These are phyloP conservation scores for Drosophila yooni DNA, from an alignment of 2,888 invertebrate genomes.

Conservation along the genomic window DNA sequence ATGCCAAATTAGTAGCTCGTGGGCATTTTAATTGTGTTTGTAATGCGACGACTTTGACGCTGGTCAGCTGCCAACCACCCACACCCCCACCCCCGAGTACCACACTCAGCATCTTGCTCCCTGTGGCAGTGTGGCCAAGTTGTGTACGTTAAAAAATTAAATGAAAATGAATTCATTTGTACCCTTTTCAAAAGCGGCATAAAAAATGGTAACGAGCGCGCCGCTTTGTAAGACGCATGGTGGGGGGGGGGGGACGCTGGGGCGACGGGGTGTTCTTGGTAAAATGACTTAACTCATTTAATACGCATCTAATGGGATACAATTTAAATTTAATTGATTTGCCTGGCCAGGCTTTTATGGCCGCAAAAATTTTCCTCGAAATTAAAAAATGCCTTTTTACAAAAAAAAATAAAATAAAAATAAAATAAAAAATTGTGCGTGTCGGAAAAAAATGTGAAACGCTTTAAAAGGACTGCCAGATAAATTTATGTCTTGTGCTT, in stretches of 20 bases:
- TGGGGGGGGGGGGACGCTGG: too few species aligned
- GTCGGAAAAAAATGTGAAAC: constrained; percentile 47
- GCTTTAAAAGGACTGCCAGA: constrained; percentile 62
- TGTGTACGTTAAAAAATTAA: constrained; percentile 72
- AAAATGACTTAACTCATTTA: constrained; percentile 79
- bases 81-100: background rate
- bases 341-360: constrained; percentile 67
- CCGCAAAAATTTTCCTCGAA: constrained; percentile 63
- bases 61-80: constrained; percentile 27
- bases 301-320: constrained; percentile 79
- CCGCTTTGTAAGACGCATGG: constrained; percentile 49
- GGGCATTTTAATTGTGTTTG: constrained; percentile 79
- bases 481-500: constrained; percentile 68
- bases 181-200: constrained; percentile 73
- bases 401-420: background rate
- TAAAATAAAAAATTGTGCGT: background rate
- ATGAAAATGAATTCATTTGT: constrained; percentile 78
- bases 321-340: constrained; percentile 81
- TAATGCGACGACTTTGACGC: constrained; percentile 61
- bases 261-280: background rate
- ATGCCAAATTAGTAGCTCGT: constrained; percentile 78
- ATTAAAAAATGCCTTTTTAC: constrained; percentile 66
- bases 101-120: background rate
- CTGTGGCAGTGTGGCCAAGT: constrained; percentile 31
- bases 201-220: constrained; percentile 72